These are phyloP conservation scores for Tyrophagus putrescentiae DNA, from an alignment of 1,140 invertebrate genomes.

Conservation along the genomic window DNA sequence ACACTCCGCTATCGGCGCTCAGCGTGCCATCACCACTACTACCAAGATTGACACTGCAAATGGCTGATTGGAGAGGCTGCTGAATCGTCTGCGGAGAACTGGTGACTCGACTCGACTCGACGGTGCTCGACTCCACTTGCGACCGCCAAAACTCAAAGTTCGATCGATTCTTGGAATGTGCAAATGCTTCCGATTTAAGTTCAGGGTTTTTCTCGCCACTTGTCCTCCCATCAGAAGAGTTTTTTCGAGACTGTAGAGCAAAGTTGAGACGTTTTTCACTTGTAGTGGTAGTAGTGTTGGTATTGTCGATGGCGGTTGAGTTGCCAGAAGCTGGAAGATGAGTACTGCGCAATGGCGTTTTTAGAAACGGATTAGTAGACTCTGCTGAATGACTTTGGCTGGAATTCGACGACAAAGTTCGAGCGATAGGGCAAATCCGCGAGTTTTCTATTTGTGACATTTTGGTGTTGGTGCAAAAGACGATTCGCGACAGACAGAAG, in stretches of 20 bases:
- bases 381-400: neutral
- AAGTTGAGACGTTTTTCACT: conserved; percentile 7
- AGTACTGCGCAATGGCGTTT: neutral
- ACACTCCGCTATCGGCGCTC: neutral
- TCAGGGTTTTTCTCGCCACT: too few species aligned
- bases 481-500: neutral
- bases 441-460: conserved; percentile 12
- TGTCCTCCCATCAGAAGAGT: too few species aligned
- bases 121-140: neutral
- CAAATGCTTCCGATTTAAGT: neutral
- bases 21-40: neutral
- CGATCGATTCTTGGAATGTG: neutral
- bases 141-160: neutral
- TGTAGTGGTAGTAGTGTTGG: too few species aligned
- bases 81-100: neutral
- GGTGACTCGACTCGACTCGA: neutral
- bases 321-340: neutral
- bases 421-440: neutral
- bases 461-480: too few species aligned
- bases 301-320: too few species aligned
- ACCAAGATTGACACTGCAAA: neutral
- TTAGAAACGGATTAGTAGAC: neutral
- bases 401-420: neutral
- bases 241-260: neutral
- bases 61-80: neutral